Conservation (phyloP, 2,113 vertebrate species). For the Dipodomys ordii region DNA sequence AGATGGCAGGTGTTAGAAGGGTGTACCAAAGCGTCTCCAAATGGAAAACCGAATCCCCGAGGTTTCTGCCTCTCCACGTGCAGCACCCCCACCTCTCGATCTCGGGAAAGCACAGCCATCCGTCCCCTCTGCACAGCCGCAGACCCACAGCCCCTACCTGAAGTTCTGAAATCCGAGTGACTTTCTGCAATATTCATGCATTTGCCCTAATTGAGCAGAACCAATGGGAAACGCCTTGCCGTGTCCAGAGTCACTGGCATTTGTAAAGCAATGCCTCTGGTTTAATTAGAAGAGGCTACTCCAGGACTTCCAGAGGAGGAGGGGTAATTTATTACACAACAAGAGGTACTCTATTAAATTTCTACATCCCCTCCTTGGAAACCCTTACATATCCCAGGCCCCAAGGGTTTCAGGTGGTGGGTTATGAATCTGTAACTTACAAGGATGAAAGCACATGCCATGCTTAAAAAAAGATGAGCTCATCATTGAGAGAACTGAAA, state of each 20-base stretch:
- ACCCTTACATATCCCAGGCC: neutral
- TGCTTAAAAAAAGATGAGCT: neutral
- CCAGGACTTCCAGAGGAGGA: neutral
- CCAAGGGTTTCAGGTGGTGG: neutral
- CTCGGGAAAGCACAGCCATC: too few species aligned
- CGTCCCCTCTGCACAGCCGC: neutral
- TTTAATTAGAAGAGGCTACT: neutral
- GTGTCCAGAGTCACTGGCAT: neutral
- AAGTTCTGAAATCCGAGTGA: neutral
- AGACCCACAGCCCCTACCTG: fast-evolving
- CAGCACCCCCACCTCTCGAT: neutral
- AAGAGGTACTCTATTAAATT: neutral
- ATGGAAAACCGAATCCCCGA: neutral
- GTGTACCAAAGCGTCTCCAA: neutral
- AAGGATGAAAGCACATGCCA: neutral
- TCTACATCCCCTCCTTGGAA: neutral
- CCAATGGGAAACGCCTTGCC: neutral
- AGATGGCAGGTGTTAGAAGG: neutral
- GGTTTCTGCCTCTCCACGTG: neutral
- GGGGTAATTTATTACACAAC: neutral
- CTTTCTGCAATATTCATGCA: constrained; percentile 8
- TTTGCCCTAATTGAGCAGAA: neutral
- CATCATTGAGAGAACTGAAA: neutral
- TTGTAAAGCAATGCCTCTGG: neutral
- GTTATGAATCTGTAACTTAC: neutral